Evolutionary conservation across 2,113 vertebrate species (phyloP).

Genomic region (Ceyx melanurus): DNA sequence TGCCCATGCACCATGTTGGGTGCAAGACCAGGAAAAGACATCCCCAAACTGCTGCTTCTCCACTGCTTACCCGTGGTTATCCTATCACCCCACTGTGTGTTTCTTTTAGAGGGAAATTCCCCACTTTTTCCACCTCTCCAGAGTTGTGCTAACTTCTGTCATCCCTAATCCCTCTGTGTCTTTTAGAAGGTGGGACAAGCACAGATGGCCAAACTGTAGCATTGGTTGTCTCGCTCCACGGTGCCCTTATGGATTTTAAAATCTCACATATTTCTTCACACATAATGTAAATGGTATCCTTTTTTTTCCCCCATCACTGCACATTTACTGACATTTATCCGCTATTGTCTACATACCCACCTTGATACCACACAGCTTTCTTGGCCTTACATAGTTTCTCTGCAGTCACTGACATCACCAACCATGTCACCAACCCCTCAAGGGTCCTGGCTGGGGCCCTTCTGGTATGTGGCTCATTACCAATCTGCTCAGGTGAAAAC

Average conservation of each 20-base stretch:
- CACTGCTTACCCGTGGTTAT: not conserved
- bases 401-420: accelerated
- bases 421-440: accelerated
- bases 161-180: not conserved
- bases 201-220: not conserved
- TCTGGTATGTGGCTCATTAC: too few species aligned
- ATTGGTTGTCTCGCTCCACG: accelerated
- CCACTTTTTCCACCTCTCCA: not conserved
- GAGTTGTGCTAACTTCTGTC: not conserved
- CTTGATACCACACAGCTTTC: not conserved
- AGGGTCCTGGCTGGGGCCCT: not conserved
- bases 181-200: not conserved
- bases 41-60: not conserved
- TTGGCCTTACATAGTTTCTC: accelerated
- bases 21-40: not conserved
- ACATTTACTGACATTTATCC: not conserved
- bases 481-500: not conserved
- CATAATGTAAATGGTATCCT: too few species aligned
- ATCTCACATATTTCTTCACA: not conserved
- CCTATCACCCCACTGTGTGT: too few species aligned
- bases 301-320: accelerated
- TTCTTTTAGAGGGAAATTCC: not conserved
- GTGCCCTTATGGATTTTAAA: not conserved
- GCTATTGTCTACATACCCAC: accelerated
- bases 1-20: accelerated